These are phyloP conservation scores for Periophthalmus modestus DNA, from an alignment of 2,113 vertebrate genomes.

Conservation along the genomic window DNA sequence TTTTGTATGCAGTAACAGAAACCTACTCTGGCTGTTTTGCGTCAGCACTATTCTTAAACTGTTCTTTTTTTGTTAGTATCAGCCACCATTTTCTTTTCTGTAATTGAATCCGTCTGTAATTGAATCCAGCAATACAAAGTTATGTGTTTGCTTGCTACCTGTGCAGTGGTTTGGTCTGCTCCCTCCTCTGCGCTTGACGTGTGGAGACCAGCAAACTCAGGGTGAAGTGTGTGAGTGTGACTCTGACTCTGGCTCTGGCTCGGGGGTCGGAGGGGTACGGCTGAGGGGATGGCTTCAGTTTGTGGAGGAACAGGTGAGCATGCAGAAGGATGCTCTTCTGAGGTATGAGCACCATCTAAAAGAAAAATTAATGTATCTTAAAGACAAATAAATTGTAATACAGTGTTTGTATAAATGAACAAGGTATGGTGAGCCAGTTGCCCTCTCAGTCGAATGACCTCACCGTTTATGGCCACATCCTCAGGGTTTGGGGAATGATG, in stretches of 20 bases:
- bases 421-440: slow-evolving; percentile 47
- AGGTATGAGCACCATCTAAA: slow-evolving; percentile 6
- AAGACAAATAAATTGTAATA: background rate
- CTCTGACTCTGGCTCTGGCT: slow-evolving; percentile 85
- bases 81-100: background rate
- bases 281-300: slow-evolving; percentile 74
- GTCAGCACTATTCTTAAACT: background rate
- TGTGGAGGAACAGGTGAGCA: slow-evolving; percentile 52
- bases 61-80: background rate
- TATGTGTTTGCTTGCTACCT: slow-evolving; percentile 38
- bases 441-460: slow-evolving; percentile 86
- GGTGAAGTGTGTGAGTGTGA: slow-evolving; percentile 63
- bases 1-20: background rate
- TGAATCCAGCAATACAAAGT: background rate
- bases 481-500: slow-evolving; percentile 77
- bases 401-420: background rate
- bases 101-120: background rate
- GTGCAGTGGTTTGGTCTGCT: background rate
- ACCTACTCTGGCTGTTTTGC: background rate
- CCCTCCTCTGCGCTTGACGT: slow-evolving; percentile 14
- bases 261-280: slow-evolving; percentile 84
- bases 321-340: background rate
- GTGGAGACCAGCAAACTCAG: slow-evolving; percentile 1
- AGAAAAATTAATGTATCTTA: background rate
- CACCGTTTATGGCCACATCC: slow-evolving; percentile 80